Evolutionary conservation across 1,140 invertebrate genomes (phyloP).

Genomic region (Trichogramma pretiosum): DNA sequence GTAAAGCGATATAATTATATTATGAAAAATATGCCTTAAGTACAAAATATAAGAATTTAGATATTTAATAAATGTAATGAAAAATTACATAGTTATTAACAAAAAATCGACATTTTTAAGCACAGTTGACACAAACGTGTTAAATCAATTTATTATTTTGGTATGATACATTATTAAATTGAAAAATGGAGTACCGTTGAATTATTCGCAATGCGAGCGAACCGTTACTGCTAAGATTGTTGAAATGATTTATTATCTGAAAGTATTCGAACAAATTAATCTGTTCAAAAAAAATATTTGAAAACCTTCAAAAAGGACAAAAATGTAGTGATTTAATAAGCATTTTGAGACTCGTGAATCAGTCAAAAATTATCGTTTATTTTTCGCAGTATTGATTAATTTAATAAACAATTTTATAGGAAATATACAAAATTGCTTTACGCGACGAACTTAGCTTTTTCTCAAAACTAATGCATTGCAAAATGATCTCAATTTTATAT

Average conservation of each 20-base stretch:
- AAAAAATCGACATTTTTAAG: slow-evolving; percentile 7
- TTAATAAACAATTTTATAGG: slow-evolving; percentile 1
- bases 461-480: slow-evolving; percentile 7
- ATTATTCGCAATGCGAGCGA: too few species aligned
- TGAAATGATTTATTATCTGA: background rate
- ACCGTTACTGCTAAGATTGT: too few species aligned
- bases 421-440: background rate
- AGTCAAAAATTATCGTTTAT: too few species aligned
- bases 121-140: too few species aligned
- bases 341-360: too few species aligned
- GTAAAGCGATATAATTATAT: slow-evolving; percentile 8
- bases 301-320: too few species aligned
- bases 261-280: too few species aligned
- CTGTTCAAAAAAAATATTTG: too few species aligned
- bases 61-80: slow-evolving; percentile 13
- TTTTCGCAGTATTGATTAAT: too few species aligned
- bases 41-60: slow-evolving; percentile 20
- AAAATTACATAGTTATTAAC: slow-evolving; percentile 9
- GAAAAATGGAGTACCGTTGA: too few species aligned
- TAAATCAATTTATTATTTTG: background rate
- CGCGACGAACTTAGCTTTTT: background rate
- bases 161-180: slow-evolving; percentile 5
- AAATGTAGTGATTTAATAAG: too few species aligned
- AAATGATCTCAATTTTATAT: slow-evolving; percentile 15
- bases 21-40: slow-evolving; percentile 18